Evolutionary conservation across 1,140 invertebrate species (phyloP), one percentile per base, ranked within the genome.

Genomic region (Drosophila melanica): DNA sequence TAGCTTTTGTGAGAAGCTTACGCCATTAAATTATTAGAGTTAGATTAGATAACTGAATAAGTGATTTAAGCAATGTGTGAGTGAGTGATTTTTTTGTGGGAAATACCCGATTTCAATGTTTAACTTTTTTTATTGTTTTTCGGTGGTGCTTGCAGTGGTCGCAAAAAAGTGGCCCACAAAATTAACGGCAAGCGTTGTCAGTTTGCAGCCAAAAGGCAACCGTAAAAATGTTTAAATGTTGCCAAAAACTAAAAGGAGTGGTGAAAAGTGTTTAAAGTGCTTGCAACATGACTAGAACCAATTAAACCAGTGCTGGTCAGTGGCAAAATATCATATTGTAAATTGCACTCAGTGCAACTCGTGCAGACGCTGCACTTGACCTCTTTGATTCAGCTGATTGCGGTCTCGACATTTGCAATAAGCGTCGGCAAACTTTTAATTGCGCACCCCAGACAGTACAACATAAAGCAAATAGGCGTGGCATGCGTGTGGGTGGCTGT

Each of bases 361-460:
- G 66, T 64, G 55, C 63, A 55, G 66, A 78, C 78, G 51, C 16
- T 47, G 71, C 75, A 79, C 82, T 86, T 87, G 82, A 86, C 82
- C 82, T 87, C 79, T 67, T 68, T 73, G 79, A 69, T 67, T 73
- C 65, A 9, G 11, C 10, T 81, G 81, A 85, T 73, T 85, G 76
- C 47, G 80, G 75, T 76, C 66, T 59, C 75, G 75, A 82, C 79
- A 87, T 76, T 85, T 79, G 79, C 73, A 87, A 86, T 86, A 86
- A 82, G 75, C 75, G 79, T 79, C 71, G 77, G 67, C 75, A 75
- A 87, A 87, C 75, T 86, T 86, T 86, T 87, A 86, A 86, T 86
- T 86, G 82, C 84, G 71, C 58, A 41, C 33, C 54, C 33, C 59
- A 63, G 39, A 18, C 20, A 62, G 55, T 55, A 39, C 16, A 27